A percentile compares a stretch with the other conserved stretches of the same genome.
Conservation (phyloP, 2,797 vertebrate species). For the Anas capensis region DNA sequence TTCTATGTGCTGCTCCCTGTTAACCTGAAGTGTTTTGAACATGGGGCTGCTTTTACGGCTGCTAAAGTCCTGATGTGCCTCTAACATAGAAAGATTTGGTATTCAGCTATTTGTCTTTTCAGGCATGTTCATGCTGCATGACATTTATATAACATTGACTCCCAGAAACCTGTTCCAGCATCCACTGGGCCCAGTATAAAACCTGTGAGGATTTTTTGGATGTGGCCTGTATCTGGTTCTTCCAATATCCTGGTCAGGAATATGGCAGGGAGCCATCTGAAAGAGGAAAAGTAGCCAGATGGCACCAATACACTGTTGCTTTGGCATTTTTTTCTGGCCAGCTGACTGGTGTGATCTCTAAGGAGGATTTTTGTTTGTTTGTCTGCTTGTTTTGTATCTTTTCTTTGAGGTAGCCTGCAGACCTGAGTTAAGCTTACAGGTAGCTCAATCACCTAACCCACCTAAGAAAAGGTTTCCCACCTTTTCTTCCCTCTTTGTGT, state of each 20-base stretch:
- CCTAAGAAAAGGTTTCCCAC: neutral
- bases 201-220: conserved; percentile 54
- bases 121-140: conserved; percentile 23
- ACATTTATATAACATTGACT: conserved; percentile 55
- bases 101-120: conserved; percentile 8
- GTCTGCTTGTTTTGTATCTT: conserved; percentile 48
- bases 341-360: conserved; percentile 38
- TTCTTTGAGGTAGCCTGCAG: conserved; percentile 26
- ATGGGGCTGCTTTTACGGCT: neutral
- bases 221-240: conserved; percentile 62
- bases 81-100: neutral
- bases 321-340: conserved; percentile 73
- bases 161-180: conserved; percentile 51
- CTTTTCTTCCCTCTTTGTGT: neutral
- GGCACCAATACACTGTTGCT: conserved; percentile 66
- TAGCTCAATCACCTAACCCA: neutral
- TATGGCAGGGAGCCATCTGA: conserved; percentile 48
- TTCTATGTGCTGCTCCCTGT: neutral
- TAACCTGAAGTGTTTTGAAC: neutral
- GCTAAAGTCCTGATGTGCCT: neutral
- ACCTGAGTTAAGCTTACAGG: neutral
- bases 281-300: conserved; percentile 66
- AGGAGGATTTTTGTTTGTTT: conserved; percentile 66
- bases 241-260: conserved; percentile 71
- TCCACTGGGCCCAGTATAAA: conserved; percentile 38